Percentiles rank a stretch among this genome's conserved stretches.
Evolutionary conservation across 2,888 invertebrate species (phyloP).

Genomic region (Pachymerium ferrugineum): DNA sequence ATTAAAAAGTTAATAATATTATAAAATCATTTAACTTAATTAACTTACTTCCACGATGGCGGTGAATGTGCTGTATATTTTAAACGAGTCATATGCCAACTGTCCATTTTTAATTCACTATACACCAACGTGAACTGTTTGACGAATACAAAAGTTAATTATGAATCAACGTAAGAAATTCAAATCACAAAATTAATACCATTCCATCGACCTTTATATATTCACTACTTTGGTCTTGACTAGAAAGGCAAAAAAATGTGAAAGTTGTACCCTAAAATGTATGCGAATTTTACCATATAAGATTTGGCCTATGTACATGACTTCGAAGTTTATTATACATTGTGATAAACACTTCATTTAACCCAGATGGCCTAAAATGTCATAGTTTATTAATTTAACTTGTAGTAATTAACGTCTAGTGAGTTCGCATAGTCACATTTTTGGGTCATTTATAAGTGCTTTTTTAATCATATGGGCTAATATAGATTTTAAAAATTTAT

Average conservation of each 20-base stretch:
- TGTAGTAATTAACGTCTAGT: no score
- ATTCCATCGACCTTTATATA: constrained; percentile 50
- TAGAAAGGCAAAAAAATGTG: constrained; percentile 32
- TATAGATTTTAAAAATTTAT: no score
- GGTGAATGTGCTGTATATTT: constrained; percentile 25
- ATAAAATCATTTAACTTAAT: neutral
- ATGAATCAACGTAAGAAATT: neutral
- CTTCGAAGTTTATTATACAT: constrained; percentile 48
- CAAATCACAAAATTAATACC: constrained; percentile 30
- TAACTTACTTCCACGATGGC: neutral
- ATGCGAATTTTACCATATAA: constrained; percentile 41
- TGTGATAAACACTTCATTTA: constrained; percentile 43
- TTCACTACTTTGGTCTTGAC: constrained; percentile 47
- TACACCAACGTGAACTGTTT: constrained; percentile 52
- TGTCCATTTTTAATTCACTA: constrained; percentile 53
- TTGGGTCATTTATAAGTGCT: no score
- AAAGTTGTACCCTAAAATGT: neutral
- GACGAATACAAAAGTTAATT: neutral
- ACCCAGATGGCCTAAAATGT: constrained; percentile 44
- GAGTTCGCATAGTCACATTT: no score
- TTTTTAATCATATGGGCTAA: no score
- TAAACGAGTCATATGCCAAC: constrained; percentile 37
- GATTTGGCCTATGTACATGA: constrained; percentile 54
- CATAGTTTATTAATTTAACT: no score
- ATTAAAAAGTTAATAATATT: neutral